These are phyloP conservation scores for Sitta europaea DNA, from an alignment of 2,113 vertebrate genomes.

Conservation along the genomic window DNA sequence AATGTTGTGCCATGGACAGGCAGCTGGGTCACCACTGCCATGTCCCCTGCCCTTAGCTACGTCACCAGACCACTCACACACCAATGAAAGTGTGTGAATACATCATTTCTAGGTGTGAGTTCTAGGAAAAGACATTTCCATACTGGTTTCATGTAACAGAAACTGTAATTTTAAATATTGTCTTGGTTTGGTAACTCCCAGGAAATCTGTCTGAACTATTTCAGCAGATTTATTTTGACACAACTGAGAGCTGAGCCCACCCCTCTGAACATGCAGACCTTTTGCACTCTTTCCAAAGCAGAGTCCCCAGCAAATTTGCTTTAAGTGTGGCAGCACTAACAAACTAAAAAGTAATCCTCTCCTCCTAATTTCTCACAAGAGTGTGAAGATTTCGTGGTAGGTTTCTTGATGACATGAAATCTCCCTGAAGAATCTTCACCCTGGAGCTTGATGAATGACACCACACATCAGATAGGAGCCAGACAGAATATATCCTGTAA, in stretches of 20 bases:
- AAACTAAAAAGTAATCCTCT: not conserved
- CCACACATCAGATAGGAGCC: not conserved
- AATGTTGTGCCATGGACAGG: rapidly evolving
- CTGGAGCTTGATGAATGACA: not conserved
- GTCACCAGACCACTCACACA: not conserved
- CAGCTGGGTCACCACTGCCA: not conserved
- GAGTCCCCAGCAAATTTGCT: not conserved
- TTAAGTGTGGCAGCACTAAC: not conserved
- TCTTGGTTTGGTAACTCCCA: not conserved
- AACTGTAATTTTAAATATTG: not conserved
- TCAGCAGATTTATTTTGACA: not conserved
- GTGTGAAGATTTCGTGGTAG: not conserved
- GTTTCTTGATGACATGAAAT: not conserved
- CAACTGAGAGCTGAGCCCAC: not conserved
- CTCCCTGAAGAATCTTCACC: not conserved
- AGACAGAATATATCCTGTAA: not conserved
- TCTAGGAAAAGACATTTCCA: not conserved
- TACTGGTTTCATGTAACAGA: not conserved
- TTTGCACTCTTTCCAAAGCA: not conserved
- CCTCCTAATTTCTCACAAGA: not conserved
- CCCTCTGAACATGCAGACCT: not conserved
- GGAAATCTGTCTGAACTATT: not conserved
- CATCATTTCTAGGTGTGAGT: not conserved
- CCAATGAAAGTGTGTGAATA: not conserved
- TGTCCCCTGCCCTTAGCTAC: not conserved